Evolutionary conservation across 1,140 invertebrate species (phyloP), one percentile per base, ranked within the genome.

Genomic region (Paracyclopina nana): DNA sequence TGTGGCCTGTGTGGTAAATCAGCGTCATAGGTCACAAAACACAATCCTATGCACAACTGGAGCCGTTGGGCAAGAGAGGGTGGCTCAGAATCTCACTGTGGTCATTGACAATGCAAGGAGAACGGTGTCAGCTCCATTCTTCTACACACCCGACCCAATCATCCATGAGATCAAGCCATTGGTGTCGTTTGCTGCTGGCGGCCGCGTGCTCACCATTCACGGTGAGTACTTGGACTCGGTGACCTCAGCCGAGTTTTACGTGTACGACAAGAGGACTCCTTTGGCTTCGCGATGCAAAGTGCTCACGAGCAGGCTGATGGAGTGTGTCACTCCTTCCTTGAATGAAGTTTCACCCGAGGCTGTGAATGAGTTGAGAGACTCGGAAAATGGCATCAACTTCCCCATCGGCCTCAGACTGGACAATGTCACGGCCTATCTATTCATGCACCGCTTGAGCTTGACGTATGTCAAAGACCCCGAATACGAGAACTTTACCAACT

Each of bases 401-500:
- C 20, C 25, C 27, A 28, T 48, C 51, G 87, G 82, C 12, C 95
- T 97, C 64, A 71, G 85, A 4, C 96, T 97, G 91, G 92, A 97
- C 59, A 82, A 84, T 63, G 91, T 96, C 0, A 73, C 81, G 58
- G 74, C 76, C 2, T 85, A 95, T 28, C 70, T 76, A 52, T 82
- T 95, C 63, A 68, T 95, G 41, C 79, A 85, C 53, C 82, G 86
- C 63, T 78, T 84, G 62, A 83, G 83, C 59, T 70, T 97, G 59
- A 67, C 81, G 0, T 95, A 94, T 65, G 80, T 86, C 12, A 78
- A 85, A 48, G 90, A 98, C 72, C 92, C 92, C 0, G 77, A 78
- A 56, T 86, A 94, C 60, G 78, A 78, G 57, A 76, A 79, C 0
- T 80, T 80, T 57, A 71, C 74, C 46, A 49, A 55, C 8, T 55